Conservation (phyloP, 2,113 vertebrate genomes). For the Brachyistius frenatus region DNA sequence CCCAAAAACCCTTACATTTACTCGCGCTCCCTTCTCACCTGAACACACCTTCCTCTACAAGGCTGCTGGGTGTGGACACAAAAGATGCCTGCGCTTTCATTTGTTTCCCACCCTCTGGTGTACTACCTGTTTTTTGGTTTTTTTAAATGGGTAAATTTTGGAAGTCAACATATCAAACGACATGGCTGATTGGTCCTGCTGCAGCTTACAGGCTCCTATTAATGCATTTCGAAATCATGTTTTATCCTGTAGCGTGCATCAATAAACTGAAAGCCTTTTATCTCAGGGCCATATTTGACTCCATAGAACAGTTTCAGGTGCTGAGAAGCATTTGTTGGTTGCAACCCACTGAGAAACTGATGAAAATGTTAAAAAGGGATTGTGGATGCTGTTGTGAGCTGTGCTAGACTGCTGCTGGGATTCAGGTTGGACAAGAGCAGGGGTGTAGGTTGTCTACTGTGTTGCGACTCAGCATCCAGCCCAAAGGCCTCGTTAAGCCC, state of each 20-base stretch:
- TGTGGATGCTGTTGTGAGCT: conserved; percentile 41
- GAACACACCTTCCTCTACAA: conserved; percentile 16
- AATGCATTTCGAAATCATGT: conserved; percentile 50
- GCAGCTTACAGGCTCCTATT: conserved; percentile 33
- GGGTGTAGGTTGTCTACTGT: conserved; percentile 40
- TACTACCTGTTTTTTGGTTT: conserved; percentile 28
- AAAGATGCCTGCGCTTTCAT: conserved; percentile 40
- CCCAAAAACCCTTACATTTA: conserved; percentile 26
- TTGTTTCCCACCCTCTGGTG: conserved; percentile 6
- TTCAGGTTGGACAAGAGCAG: conserved; percentile 34
- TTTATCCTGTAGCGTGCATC: conserved; percentile 31
- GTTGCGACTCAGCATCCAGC: conserved; percentile 65
- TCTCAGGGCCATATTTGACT: conserved; percentile 51
- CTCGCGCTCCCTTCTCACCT: conserved; percentile 10
- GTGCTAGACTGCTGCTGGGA: conserved; percentile 56
- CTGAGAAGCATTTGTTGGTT: conserved; percentile 42
- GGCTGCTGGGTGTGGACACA: conserved; percentile 33
- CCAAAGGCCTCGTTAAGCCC: conserved; percentile 66
- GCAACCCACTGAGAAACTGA: conserved; percentile 67
- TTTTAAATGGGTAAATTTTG: conserved; percentile 33
- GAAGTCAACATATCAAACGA: conserved; percentile 46
- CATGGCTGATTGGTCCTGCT: conserved; percentile 12
- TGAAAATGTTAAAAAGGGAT: conserved; percentile 69
- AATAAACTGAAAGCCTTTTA: conserved; percentile 57
- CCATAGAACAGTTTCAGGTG: conserved; percentile 27